Evolutionary conservation across 2,797 vertebrate species (phyloP).

Genomic region (Antrozous pallidus): DNA sequence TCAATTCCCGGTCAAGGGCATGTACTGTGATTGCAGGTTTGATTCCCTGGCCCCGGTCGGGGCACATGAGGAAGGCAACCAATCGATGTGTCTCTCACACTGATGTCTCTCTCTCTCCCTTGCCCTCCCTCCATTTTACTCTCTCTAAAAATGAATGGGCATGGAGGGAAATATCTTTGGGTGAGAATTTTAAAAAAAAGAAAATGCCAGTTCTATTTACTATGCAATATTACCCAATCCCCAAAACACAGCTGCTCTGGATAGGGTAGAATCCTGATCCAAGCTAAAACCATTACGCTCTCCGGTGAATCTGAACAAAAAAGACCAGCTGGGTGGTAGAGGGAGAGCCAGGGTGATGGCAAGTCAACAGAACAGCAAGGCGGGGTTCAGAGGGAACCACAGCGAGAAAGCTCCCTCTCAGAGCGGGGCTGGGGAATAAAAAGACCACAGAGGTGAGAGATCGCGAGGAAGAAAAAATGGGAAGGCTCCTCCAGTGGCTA

Average conservation of each 20-base stretch:
- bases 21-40: too few relatives aligned
- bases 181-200: too few relatives aligned
- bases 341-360: neutral
- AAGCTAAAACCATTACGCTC: neutral
- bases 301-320: slow-evolving; percentile 15
- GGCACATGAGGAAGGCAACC: too few relatives aligned
- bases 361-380: neutral
- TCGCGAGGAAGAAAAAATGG: neutral
- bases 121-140: too few relatives aligned
- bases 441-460: neutral
- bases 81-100: too few relatives aligned
- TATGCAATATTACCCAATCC: neutral
- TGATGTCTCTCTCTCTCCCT: too few relatives aligned
- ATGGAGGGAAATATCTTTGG: too few relatives aligned
- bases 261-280: neutral
- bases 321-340: neutral
- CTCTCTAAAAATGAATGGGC: too few relatives aligned
- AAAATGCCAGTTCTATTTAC: neutral
- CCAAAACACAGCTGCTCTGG: neutral
- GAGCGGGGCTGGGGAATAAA: neutral
- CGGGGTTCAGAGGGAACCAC: neutral
- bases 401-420: neutral
- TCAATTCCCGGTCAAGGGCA: too few relatives aligned
- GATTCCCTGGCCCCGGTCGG: too few relatives aligned
- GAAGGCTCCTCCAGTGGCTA: neutral